phyloP scores from a whole-genome alignment of 2,797 vertebrate genomes.

The Cyprinodon diabolis region DNA sequence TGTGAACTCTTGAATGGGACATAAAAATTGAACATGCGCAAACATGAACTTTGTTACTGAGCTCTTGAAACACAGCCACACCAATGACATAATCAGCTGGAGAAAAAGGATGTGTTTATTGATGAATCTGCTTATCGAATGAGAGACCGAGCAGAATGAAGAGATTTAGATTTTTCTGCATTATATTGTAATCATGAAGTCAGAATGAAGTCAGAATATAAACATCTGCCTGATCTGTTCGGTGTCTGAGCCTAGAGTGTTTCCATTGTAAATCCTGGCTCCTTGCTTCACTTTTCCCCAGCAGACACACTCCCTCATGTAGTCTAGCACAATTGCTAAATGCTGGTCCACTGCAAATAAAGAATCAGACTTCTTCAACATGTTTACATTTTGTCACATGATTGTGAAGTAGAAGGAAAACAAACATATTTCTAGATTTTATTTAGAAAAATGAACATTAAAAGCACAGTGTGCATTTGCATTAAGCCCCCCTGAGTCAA shows the following conservation, averaged over 20 bases:
- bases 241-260: conserved; percentile 58
- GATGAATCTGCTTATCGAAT: conserved; percentile 23
- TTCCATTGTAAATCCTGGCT: conserved; percentile 57
- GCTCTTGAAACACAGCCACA: background rate
- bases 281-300: conserved; percentile 36
- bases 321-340: conserved; percentile 3
- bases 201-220: conserved; percentile 72
- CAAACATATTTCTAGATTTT: background rate
- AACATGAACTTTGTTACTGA: conserved; percentile 3
- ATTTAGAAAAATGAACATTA: background rate
- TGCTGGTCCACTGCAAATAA: background rate
- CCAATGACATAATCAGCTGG: background rate
- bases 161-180: conserved; percentile 36
- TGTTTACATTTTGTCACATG: background rate
- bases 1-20: background rate
- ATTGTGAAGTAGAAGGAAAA: background rate
- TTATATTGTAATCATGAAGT: conserved; percentile 58
- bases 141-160: conserved; percentile 27
- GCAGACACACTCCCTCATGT: conserved; percentile 20
- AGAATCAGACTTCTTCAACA: background rate
- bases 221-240: conserved; percentile 75
- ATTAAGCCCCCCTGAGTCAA: background rate
- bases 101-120: conserved; percentile 12
- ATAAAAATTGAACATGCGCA: conserved; percentile 1
- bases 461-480: background rate